These are phyloP conservation scores for Oreochromis aureus DNA, from an alignment of 2,113 vertebrate species.

Conservation along the genomic window DNA sequence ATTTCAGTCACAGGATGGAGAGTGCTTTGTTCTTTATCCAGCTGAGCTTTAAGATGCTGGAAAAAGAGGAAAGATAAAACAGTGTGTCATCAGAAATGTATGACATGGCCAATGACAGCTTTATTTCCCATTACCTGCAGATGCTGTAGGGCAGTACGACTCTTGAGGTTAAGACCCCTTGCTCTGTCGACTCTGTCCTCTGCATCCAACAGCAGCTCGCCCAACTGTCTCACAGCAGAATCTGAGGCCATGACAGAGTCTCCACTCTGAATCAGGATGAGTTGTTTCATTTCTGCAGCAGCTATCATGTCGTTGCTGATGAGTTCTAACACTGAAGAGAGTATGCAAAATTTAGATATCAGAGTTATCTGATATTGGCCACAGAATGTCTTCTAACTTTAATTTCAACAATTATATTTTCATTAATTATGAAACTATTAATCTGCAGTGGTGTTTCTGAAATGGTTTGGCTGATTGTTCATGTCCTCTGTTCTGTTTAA, in stretches of 20 bases:
- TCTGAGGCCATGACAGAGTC: background rate
- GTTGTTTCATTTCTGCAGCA: background rate
- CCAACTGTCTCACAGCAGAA: constrained; percentile 4
- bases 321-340: constrained; percentile 25
- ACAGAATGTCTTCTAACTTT: background rate
- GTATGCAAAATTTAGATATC: background rate
- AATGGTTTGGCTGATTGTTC: background rate
- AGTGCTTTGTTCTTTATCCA: background rate
- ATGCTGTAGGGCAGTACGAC: background rate
- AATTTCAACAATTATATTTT: background rate
- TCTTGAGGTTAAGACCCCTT: background rate
- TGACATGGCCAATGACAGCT: background rate
- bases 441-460: background rate
- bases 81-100: background rate
- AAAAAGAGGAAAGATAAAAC: background rate
- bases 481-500: background rate
- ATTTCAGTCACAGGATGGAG: background rate
- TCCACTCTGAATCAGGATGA: background rate
- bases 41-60: background rate
- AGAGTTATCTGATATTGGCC: background rate
- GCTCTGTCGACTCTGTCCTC: background rate
- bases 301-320: background rate
- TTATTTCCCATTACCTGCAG: constrained; percentile 38
- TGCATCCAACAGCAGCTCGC: constrained; percentile 5
- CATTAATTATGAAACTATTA: background rate